Evolutionary conservation across 2,888 invertebrate species (phyloP), one percentile per base, ranked within the genome.

Genomic region (Epirrhoe alternata): DNA sequence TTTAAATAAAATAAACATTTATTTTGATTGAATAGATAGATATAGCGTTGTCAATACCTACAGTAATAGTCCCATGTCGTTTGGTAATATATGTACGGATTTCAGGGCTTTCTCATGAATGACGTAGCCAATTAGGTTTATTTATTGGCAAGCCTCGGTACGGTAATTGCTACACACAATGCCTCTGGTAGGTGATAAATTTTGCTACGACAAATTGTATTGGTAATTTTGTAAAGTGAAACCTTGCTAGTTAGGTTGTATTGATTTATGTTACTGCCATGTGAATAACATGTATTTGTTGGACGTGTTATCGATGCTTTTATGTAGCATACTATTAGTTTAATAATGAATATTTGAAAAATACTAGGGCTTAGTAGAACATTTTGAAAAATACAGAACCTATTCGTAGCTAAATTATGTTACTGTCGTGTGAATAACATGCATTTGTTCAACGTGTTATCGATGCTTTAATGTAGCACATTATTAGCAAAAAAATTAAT

Each of bases 111-210:
- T 85, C 72, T 72, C 72, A 76, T 70, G 83, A 86, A 78, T 71
- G 84, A 85, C 85, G 80, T 78, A 81, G 80, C 82, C 86, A 87
- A 88, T 87, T 87, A 86, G 68, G 76, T 77, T 82, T 87, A 87
- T 87, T 86, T 87, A 87, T 86, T 82, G 77, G 73, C 66, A 73
- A 66, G 76, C 73, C 76, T 66, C 72, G 71, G 63, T 42, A 70
- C 71, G 71, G 74, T 75, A 74, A 77, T 78, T 77, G 71, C 73
- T 66, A 66, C 62, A 71, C 66, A 68, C 69, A 69, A 70, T 64
- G 68, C 70, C 67, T 73, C 65, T 38, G 59, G 57, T 54, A 55
- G 49, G 61, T 66, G 49, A 70, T 70, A 67, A 70, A 70, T 73
- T 64, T 61, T 30, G 49, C 64, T 53, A 56, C 59, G 67, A 67